Conservation (phyloP, 2,113 vertebrate species). For the Vicugna pacos region DNA sequence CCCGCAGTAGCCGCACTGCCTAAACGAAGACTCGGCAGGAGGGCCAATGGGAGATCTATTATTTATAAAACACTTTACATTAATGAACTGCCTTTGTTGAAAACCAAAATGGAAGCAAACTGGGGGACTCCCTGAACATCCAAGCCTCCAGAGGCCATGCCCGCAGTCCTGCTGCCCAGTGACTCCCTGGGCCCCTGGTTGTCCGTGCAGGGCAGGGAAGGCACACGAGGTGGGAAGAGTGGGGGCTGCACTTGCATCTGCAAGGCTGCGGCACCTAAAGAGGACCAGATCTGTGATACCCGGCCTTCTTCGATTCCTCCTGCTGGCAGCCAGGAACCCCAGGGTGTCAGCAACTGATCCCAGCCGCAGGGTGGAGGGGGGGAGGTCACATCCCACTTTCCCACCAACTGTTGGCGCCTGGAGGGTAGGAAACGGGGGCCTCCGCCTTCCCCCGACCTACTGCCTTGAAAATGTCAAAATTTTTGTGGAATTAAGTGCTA, state of each 20-base stretch:
- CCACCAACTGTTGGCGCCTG: rapidly evolving
- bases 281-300: rapidly evolving
- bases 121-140: background rate
- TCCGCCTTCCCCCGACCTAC: background rate
- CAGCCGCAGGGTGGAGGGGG: rapidly evolving
- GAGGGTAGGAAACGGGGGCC: background rate
- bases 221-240: rapidly evolving
- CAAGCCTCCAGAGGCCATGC: rapidly evolving
- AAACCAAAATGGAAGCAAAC: background rate
- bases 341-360: background rate
- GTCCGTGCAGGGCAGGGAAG: rapidly evolving
- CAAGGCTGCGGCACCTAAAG: rapidly evolving
- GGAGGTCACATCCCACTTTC: rapidly evolving
- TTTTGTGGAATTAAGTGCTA: rapidly evolving
- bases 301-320: background rate
- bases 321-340: background rate
- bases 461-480: background rate
- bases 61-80: background rate
- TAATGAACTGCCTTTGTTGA: conserved; percentile 45
- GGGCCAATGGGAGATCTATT: background rate
- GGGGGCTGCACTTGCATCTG: rapidly evolving
- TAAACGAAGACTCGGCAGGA: rapidly evolving
- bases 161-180: background rate
- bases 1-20: background rate
- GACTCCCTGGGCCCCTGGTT: rapidly evolving